Conservation (phyloP, 2,113 vertebrate genomes). For the Crotophaga sulcirostris region DNA sequence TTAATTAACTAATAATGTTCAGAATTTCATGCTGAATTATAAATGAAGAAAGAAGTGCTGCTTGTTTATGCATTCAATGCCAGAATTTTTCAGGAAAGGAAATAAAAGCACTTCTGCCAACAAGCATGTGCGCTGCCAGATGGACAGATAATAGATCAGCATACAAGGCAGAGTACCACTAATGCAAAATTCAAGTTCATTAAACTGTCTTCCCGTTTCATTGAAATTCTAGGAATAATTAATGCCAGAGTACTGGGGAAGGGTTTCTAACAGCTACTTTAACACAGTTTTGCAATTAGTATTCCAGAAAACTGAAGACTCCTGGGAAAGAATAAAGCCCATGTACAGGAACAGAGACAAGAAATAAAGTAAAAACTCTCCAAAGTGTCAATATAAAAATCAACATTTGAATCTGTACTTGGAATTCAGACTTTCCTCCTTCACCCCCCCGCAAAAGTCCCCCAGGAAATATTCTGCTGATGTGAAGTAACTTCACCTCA, state of each 20-base stretch:
- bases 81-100: slow-evolving; percentile 40
- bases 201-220: background rate
- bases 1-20: slow-evolving; percentile 2
- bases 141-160: slow-evolving; percentile 5
- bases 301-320: background rate
- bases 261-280: background rate
- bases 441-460: background rate
- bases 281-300: background rate
- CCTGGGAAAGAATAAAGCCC: background rate
- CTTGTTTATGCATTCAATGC: slow-evolving; percentile 11
- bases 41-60: background rate
- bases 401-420: background rate
- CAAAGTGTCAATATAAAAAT: background rate
- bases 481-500: background rate
- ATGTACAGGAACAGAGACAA: background rate
- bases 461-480: background rate
- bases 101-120: slow-evolving; percentile 37
- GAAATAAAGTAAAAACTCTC: background rate
- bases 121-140: slow-evolving; percentile 15
- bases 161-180: background rate
- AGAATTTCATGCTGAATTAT: background rate
- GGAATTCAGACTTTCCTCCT: background rate
- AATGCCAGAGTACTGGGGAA: background rate
- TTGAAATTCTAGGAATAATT: slow-evolving; percentile 22
- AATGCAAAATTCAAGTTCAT: slow-evolving; percentile 27